phyloP scores from a whole-genome alignment of 1,140 invertebrate genomes.

The Rhopalosiphum padi region DNA sequence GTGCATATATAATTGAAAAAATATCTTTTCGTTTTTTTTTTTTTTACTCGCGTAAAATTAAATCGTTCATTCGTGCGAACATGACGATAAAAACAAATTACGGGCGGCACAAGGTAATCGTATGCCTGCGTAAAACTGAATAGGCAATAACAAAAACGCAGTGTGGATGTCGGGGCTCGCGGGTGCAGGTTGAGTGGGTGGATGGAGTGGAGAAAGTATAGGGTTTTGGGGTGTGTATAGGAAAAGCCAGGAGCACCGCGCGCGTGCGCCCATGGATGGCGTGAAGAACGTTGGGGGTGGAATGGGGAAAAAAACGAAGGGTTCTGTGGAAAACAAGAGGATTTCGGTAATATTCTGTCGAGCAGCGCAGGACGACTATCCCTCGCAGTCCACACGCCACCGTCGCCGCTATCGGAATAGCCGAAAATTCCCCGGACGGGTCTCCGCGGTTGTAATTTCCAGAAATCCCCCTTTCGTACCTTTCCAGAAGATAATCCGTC shows the following conservation, averaged over 20 bases:
- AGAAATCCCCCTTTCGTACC: slow-evolving; percentile 55
- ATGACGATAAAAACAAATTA: slow-evolving; percentile 50
- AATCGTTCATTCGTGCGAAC: slow-evolving; percentile 50
- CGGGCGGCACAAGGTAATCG: slow-evolving; percentile 29
- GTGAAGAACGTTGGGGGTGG: not conserved
- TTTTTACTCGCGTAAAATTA: slow-evolving; percentile 30
- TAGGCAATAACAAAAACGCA: slow-evolving; percentile 51
- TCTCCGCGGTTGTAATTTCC: slow-evolving; percentile 32
- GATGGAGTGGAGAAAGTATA: not conserved
- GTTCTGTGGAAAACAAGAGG: slow-evolving; percentile 50
- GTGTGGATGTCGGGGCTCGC: not conserved
- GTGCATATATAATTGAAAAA: slow-evolving; percentile 6
- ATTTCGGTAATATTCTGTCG: slow-evolving; percentile 47
- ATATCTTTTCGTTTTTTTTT: not conserved
- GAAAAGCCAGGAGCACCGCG: not conserved
- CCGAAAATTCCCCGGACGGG: slow-evolving; percentile 54
- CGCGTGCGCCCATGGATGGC: not conserved
- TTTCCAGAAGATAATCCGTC: slow-evolving; percentile 57
- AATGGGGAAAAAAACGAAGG: slow-evolving; percentile 5
- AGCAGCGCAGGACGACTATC: not conserved
- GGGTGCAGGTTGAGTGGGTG: too few relatives aligned
- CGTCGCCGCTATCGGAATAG: not conserved
- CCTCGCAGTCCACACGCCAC: not conserved
- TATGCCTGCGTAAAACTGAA: slow-evolving; percentile 37
- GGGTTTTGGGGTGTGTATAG: not conserved